Evolutionary conservation across 1,140 invertebrate species (phyloP).

Genomic region (Aphaenogaster rudis): DNA sequence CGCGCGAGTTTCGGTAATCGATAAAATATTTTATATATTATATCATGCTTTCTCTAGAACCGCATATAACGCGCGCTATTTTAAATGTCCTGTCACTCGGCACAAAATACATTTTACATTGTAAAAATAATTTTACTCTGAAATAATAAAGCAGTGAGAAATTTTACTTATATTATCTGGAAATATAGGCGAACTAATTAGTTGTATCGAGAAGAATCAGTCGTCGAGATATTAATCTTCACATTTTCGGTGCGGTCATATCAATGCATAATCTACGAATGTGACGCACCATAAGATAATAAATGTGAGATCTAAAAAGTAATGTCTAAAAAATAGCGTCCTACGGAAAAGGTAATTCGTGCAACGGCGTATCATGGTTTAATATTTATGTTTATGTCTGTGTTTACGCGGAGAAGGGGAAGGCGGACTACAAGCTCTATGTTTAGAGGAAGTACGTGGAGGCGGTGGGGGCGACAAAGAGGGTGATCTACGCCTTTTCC

Average conservation of each 20-base stretch:
- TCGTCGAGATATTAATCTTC: neutral
- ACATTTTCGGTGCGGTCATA: neutral
- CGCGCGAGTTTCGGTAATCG: neutral
- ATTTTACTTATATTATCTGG: neutral
- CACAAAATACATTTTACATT: constrained; percentile 29
- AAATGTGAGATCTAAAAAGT: constrained; percentile 34
- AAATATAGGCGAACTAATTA: neutral
- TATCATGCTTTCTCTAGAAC: neutral
- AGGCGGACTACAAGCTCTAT: constrained; percentile 82
- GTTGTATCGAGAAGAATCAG: neutral
- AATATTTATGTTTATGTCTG: constrained; percentile 88
- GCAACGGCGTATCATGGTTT: constrained; percentile 61
- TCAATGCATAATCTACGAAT: neutral
- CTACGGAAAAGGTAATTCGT: constrained; percentile 30
- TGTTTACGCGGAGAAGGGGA: constrained; percentile 86
- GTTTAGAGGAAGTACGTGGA: constrained; percentile 81
- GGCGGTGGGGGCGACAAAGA: constrained; percentile 84
- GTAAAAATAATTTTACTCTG: constrained; percentile 41
- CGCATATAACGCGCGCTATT: neutral
- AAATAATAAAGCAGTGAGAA: constrained; percentile 36
- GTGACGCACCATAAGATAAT: neutral
- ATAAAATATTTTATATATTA: constrained; percentile 11
- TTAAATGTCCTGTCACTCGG: neutral
- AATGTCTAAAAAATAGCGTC: neutral
- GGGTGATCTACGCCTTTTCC: constrained; percentile 83